Base-by-base conservation (phyloP, 1,140 invertebrate genomes). In the Cyclargus thomasi region DNA sequence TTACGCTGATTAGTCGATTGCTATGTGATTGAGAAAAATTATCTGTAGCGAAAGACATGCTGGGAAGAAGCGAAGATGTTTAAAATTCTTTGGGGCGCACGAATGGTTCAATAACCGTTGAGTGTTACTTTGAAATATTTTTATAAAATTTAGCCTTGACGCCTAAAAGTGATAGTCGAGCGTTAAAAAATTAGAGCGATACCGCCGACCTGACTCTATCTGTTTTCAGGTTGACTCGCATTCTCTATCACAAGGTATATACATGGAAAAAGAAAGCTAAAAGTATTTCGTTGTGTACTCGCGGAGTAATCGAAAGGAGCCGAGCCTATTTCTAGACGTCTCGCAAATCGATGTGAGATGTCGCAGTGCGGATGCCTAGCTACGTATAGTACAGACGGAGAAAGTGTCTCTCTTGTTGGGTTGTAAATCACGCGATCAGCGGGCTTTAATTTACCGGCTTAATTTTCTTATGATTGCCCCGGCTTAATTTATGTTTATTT, bases 301-400 rank as follows among this genome's bases (percentile, higher is more conserved):
- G 47, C 23, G 53, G 29, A 65, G 53, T 57, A 66, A 66, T 66
- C 36, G 65, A 66, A 71, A 74, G 72, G 69, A 70, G 35, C 47
- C 65, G 39, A 74, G 72, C 72, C 69, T 73, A 72, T 57, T 77
- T 73, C 70, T 64, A 78, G 68, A 77, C 76, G 73, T 80, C 72
- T 79, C 70, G 57, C 76, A 85, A 87, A 88, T 86, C 85, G 80
- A 85, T 86, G 85, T 82, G 72, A 80, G 75, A 75, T 80, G 85
- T 84, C 85, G 85, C 85, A 88, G 76, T 88, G 85, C 85, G 84
- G 84, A 85, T 84, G 77, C 74, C 74, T 81, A 77, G 71, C 74
- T 77, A 80, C 75, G 8, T 29, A 29, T 29, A 29, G 68, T 72
- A 71, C 68, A 68, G 62, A 64, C 68, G 73, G 78, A 81, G 81